A percentile compares a stretch with the other conserved stretches of the same genome.
These are phyloP conservation scores for Pentamera pediparva DNA, from an alignment of 53 echinoderm and acorn worm genomes.

Conservation along the genomic window DNA sequence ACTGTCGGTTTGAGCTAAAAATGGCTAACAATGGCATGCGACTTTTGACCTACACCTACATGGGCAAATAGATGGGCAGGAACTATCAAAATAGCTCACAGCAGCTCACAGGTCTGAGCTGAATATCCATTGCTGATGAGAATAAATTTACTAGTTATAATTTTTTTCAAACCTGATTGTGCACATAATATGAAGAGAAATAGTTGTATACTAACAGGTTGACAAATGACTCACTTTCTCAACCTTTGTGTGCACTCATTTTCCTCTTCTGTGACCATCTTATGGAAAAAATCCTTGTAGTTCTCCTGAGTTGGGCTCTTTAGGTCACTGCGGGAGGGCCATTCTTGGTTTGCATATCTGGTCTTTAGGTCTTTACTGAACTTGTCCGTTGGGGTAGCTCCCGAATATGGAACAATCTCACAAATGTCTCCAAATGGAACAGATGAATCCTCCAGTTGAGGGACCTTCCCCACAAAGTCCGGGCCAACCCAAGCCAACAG, in stretches of 20 bases:
- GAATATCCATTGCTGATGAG: too few species aligned
- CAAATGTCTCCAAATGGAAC: not conserved
- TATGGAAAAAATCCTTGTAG: not conserved
- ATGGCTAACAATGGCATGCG: too few species aligned
- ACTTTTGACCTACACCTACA: too few species aligned
- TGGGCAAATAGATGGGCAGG: too few species aligned
- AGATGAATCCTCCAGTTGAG: not conserved
- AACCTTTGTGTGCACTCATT: not conserved
- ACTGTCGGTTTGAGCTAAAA: too few species aligned
- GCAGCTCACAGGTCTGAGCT: too few species aligned
- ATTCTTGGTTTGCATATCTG: not conserved
- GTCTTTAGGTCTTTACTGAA: not conserved
- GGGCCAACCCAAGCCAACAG: not conserved
- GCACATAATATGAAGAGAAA: not conserved
- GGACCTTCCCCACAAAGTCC: not conserved
- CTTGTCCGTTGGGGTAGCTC: too few species aligned
- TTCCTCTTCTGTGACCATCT: not conserved
- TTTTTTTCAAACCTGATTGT: too few species aligned
- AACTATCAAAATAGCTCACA: too few species aligned
- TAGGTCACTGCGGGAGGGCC: too few species aligned
- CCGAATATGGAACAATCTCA: not conserved
- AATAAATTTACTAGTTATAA: too few species aligned
- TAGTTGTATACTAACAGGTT: not conserved
- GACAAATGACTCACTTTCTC: not conserved
- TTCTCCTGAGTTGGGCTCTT: not conserved